Conservation (phyloP, 2,113 vertebrate genomes). For the Apaloderma vittatum region DNA sequence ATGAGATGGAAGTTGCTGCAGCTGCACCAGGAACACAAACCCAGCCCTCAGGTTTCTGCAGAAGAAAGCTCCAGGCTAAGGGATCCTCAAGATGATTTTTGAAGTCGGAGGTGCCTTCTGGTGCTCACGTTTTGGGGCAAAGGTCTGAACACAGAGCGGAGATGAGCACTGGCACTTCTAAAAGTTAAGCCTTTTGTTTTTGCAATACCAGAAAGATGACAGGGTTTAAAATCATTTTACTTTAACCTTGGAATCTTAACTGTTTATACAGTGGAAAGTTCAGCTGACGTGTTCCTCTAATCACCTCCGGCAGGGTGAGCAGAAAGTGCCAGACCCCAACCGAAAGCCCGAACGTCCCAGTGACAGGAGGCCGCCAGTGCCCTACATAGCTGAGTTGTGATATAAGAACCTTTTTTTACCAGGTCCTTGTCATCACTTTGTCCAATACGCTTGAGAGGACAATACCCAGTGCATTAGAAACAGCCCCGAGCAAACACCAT, state of each 20-base stretch:
- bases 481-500: conserved; percentile 41
- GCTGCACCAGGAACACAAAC: neutral
- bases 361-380: conserved; percentile 52
- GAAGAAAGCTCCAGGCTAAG: neutral
- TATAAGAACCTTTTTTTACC: conserved; percentile 77
- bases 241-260: conserved; percentile 75
- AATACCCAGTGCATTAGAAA: conserved; percentile 74
- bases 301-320: conserved; percentile 68
- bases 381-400: conserved; percentile 78
- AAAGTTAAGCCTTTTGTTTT: conserved; percentile 23
- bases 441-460: conserved; percentile 64
- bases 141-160: neutral
- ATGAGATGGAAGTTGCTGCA: neutral
- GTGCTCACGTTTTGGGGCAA: neutral
- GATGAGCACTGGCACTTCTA: neutral
- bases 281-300: conserved; percentile 78
- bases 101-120: neutral
- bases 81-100: neutral
- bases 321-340: conserved; percentile 51
- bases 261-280: conserved; percentile 76
- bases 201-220: conserved; percentile 66
- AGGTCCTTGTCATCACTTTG: conserved; percentile 80
- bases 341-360: conserved; percentile 34
- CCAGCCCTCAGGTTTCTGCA: neutral
- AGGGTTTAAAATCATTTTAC: conserved; percentile 57